Evolutionary conservation across 2,113 vertebrate species (phyloP).

Genomic region (Stigmatopora nigra): DNA sequence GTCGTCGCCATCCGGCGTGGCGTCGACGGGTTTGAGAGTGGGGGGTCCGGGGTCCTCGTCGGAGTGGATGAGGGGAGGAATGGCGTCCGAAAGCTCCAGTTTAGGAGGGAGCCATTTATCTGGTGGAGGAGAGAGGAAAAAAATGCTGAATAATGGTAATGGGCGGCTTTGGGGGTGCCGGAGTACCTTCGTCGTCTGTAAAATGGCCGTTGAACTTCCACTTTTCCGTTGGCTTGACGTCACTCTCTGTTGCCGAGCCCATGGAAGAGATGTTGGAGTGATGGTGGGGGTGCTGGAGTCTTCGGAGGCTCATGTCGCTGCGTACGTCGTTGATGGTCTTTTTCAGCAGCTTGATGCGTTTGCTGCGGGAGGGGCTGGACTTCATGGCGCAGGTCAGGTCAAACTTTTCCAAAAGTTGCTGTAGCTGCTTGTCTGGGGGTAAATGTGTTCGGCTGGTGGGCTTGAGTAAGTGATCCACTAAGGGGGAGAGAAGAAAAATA

Average conservation of each 20-base stretch:
- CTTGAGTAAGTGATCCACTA: conserved; percentile 86
- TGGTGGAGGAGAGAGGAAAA: conserved; percentile 64
- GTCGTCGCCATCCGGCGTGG: conserved; percentile 75
- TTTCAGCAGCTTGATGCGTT: conserved; percentile 87
- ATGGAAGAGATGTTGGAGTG: conserved; percentile 16
- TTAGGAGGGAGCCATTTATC: conserved; percentile 95
- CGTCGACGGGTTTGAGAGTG: conserved; percentile 91
- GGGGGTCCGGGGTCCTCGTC: conserved; percentile 89
- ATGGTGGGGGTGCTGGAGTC: conserved; percentile 59
- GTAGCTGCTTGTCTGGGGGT: conserved; percentile 83
- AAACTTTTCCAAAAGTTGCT: conserved; percentile 87
- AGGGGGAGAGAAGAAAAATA: background rate
- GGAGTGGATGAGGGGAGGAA: conserved; percentile 83
- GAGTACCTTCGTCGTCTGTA: conserved; percentile 56
- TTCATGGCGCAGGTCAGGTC: conserved; percentile 93
- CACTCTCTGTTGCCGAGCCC: conserved; percentile 3
- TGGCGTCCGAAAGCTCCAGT: conserved; percentile 92
- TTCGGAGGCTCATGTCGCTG: conserved; percentile 78
- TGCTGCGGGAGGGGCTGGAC: conserved; percentile 89
- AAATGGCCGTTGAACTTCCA: conserved; percentile 43
- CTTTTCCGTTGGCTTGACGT: conserved; percentile 24
- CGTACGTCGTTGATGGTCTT: conserved; percentile 86
- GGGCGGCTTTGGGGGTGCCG: conserved; percentile 1
- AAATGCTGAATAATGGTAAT: background rate
- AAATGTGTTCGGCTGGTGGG: conserved; percentile 80